phyloP scores from a whole-genome alignment of 2,888 invertebrate genomes.

The Sturmia bella region DNA sequence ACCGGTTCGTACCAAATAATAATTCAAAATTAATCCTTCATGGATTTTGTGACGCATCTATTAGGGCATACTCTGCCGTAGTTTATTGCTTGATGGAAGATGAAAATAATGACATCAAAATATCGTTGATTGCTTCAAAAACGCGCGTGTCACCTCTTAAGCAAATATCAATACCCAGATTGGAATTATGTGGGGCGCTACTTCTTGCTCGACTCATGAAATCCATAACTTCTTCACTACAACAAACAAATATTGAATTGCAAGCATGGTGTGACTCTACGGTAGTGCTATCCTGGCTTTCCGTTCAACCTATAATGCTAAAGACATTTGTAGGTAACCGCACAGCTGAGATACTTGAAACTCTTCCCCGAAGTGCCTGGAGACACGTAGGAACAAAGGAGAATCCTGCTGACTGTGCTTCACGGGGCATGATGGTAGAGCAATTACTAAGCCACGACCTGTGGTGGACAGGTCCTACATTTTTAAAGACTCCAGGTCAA shows the following conservation, averaged over 20 bases:
- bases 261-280: not conserved
- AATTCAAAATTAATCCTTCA: too few species aligned
- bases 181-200: not conserved
- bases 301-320: not conserved
- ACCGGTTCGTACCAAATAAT: too few species aligned
- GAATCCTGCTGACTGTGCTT: slow-evolving; percentile 44
- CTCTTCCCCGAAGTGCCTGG: not conserved
- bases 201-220: not conserved
- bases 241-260: not conserved
- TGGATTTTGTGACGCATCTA: too few species aligned
- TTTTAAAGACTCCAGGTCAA: slow-evolving; percentile 2
- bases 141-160: not conserved
- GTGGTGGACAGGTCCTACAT: slow-evolving; percentile 29
- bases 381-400: not conserved
- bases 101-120: too few species aligned
- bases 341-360: not conserved
- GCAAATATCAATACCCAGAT: not conserved
- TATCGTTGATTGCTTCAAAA: too few species aligned
- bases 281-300: not conserved
- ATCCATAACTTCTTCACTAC: not conserved
- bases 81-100: too few species aligned
- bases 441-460: not conserved
- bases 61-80: too few species aligned
- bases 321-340: not conserved
- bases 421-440: slow-evolving; percentile 17